Conservation (phyloP, 2,113 vertebrate species). For the Hippolais icterina region DNA sequence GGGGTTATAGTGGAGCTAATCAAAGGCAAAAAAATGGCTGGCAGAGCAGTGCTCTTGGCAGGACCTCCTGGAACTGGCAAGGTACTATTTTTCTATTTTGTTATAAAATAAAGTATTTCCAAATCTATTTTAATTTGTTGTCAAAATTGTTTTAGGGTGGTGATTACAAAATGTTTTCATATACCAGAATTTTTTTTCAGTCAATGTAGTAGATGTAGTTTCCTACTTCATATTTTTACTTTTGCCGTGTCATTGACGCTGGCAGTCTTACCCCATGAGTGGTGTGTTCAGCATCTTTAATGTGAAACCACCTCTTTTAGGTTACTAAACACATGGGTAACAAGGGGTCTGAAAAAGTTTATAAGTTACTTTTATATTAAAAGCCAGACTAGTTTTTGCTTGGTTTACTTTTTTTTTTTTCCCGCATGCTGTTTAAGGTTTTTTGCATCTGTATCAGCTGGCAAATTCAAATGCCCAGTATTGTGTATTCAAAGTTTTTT, state of each 20-base stretch:
- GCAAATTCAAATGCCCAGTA: not conserved
- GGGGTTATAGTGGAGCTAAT: constrained; percentile 97
- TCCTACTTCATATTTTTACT: not conserved
- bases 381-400: not conserved
- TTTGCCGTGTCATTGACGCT: not conserved
- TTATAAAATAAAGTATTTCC: not conserved
- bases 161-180: not conserved
- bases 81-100: constrained; percentile 69
- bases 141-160: not conserved
- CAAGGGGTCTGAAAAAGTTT: not conserved
- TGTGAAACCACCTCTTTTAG: not conserved
- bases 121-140: not conserved
- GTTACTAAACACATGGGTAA: not conserved
- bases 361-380: not conserved
- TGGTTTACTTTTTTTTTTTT: not conserved
- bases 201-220: not conserved
- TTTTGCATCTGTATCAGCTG: not conserved
- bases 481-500: not conserved
- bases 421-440: fast-evolving
- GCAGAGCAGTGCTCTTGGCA: constrained; percentile 91
- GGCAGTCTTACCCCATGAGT: not conserved
- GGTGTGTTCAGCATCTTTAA: not conserved
- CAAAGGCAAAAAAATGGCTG: constrained; percentile 97
- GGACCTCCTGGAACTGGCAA: constrained; percentile 98
- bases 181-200: not conserved